Conservation (phyloP, 2,797 vertebrate species). For the Propithecus deckenii region DNA sequence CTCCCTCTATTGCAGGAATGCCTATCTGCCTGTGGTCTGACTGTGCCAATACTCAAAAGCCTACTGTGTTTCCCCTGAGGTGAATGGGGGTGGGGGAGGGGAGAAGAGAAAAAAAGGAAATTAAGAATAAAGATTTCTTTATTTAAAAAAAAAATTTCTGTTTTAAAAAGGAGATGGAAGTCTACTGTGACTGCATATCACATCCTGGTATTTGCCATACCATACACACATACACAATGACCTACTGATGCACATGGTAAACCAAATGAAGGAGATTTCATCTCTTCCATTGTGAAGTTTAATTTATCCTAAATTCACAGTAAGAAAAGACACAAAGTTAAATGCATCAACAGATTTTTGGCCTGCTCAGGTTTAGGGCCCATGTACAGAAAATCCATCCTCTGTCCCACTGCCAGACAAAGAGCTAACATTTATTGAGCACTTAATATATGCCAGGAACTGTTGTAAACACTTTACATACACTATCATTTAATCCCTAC, state of each 20-base stretch:
- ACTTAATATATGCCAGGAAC: not conserved
- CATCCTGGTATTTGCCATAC: not conserved
- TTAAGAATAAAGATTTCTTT: no score
- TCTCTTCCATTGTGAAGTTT: not conserved
- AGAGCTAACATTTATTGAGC: not conserved
- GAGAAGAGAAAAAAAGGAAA: no score
- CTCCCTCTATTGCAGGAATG: not conserved
- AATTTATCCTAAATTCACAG: not conserved
- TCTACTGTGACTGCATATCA: rapidly evolving
- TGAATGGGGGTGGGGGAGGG: no score
- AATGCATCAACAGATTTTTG: not conserved
- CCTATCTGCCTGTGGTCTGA: not conserved
- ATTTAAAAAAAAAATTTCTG: no score
- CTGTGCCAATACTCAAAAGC: not conserved
- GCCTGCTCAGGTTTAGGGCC: not conserved
- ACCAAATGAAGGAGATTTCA: not conserved
- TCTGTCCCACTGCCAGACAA: not conserved
- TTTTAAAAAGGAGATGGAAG: no score
- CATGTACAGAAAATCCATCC: not conserved
- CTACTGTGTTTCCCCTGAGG: not conserved
- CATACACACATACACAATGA: not conserved
- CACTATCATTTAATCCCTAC: not conserved
- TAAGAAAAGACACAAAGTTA: not conserved
- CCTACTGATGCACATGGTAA: not conserved
- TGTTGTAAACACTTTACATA: not conserved